A percentile compares a stretch with the other conserved stretches of the same genome.
Conservation (phyloP, 2,113 vertebrate species). For the Rhinoderma darwinii region DNA sequence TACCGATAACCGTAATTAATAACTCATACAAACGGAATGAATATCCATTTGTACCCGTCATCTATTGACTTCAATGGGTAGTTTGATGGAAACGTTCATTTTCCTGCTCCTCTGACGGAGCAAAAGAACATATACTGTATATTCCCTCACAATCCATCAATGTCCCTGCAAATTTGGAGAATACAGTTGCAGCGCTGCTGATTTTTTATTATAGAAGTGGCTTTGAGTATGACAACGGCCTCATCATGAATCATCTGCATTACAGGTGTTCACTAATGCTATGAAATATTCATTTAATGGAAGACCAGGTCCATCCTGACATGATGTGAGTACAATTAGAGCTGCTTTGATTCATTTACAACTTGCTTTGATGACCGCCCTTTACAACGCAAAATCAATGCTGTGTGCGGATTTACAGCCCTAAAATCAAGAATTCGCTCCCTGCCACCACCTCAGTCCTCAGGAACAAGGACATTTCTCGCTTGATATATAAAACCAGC, state of each 20-base stretch:
- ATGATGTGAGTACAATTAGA: background rate
- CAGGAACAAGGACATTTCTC: background rate
- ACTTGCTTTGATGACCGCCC: background rate
- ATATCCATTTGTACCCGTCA: too few species aligned
- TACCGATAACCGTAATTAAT: too few species aligned
- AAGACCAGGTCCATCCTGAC: background rate
- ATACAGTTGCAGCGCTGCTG: background rate
- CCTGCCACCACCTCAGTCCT: background rate
- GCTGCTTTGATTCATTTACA: slow-evolving; percentile 6
- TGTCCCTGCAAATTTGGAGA: background rate
- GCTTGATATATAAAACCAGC: background rate
- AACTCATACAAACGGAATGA: too few species aligned
- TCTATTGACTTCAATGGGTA: too few species aligned
- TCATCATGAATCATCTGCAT: slow-evolving; percentile 10
- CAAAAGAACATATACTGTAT: background rate
- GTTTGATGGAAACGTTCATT: too few species aligned
- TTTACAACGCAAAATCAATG: slow-evolving; percentile 9
- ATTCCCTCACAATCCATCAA: background rate
- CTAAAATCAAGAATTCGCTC: background rate
- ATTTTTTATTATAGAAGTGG: background rate
- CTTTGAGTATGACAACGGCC: background rate
- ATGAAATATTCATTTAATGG: slow-evolving; percentile 8
- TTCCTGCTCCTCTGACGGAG: too few species aligned
- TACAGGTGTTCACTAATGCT: slow-evolving; percentile 19
- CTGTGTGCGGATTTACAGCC: background rate